These are phyloP conservation scores for Habropoda laboriosa DNA, from an alignment of 1,140 invertebrate genomes.

Conservation along the genomic window DNA sequence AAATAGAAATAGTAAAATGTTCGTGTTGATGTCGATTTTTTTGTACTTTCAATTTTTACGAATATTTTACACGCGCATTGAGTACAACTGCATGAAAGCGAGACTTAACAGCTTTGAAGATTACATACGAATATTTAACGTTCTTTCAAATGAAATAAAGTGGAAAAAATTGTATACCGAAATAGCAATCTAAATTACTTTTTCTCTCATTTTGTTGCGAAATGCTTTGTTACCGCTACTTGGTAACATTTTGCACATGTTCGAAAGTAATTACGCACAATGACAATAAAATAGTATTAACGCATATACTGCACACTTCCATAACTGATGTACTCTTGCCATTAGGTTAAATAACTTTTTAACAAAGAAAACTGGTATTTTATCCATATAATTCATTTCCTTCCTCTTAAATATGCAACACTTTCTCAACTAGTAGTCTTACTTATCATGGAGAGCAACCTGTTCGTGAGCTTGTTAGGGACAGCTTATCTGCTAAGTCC, in stretches of 20 bases:
- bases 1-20: not conserved
- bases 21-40: not conserved
- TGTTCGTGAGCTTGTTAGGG: constrained; percentile 12
- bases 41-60: constrained; percentile 10
- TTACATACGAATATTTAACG: not conserved
- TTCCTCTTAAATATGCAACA: constrained; percentile 21
- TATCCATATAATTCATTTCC: not conserved
- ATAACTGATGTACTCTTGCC: not conserved
- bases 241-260: not conserved
- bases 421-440: not conserved
- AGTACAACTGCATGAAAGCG: not conserved
- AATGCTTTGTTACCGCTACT: not conserved
- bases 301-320: not conserved
- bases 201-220: too few relatives aligned
- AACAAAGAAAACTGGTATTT: constrained; percentile 5
- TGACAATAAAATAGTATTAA: not conserved
- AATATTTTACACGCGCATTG: constrained; percentile 16
- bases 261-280: not conserved
- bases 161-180: not conserved
- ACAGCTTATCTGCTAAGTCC: constrained; percentile 9
- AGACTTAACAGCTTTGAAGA: constrained; percentile 1
- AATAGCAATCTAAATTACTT: not conserved
- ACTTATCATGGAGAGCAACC: constrained; percentile 14
- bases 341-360: not conserved
- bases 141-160: not conserved